phyloP scores from a whole-genome alignment of 2,888 invertebrate genomes.

The Eulithis testata region DNA sequence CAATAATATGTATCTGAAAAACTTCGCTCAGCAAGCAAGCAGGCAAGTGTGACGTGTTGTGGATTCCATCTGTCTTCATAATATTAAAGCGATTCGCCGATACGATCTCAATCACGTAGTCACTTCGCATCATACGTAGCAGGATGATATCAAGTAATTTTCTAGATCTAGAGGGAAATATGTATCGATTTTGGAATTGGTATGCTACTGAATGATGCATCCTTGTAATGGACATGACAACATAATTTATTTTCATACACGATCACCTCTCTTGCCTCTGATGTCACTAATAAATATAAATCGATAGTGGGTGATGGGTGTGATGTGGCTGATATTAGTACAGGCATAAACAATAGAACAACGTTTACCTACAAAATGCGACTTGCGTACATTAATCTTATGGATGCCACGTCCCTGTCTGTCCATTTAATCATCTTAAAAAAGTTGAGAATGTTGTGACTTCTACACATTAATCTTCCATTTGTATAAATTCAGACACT shows the following conservation, averaged over 20 bases:
- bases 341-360: constrained; percentile 29
- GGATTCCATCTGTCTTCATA: background rate
- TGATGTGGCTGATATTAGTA: constrained; percentile 35
- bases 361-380: constrained; percentile 27
- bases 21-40: no score
- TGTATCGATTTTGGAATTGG: no score
- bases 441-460: no score
- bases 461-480: no score
- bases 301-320: constrained; percentile 45
- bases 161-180: background rate
- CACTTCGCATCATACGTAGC: constrained; percentile 8
- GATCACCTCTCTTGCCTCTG: constrained; percentile 37
- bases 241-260: constrained; percentile 24
- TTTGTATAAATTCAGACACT: no score
- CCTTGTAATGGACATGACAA: constrained; percentile 5
- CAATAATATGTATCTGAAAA: no score
- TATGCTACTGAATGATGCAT: constrained; percentile 1
- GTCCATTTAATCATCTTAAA: no score
- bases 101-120: constrained; percentile 28
- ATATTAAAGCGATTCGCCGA: constrained; percentile 12
- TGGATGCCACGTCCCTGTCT: background rate
- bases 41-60: background rate
- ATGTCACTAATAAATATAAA: constrained; percentile 47
- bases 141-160: constrained; percentile 4
- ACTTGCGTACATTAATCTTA: constrained; percentile 16